Evolutionary conservation across 2,797 vertebrate genomes (phyloP), one percentile per base, ranked within the genome.

Genomic region (Manis pentadactyla): DNA sequence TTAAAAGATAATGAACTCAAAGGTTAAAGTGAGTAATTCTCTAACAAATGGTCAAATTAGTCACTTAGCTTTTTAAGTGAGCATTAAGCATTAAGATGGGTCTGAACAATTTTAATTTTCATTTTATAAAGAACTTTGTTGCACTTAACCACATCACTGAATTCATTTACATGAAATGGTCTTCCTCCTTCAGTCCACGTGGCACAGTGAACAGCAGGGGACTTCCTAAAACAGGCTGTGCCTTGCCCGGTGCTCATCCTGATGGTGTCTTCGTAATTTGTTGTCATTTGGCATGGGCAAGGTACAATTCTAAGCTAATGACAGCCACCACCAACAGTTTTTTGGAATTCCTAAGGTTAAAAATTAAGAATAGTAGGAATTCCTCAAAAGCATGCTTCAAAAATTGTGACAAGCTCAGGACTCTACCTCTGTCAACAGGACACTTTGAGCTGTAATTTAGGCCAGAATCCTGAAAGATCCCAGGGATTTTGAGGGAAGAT

Each of bases 31-130:
- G 94, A 96, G 34, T 75, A 94, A 96, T 91, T 21, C 34, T 82
- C 69, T 95, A 87, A 88, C 82, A 97, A 96, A 79, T 49, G 59
- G 75, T 96, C 93, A 96, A 81, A 96, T 95, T 89, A 97, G 42
- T 96, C 87, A 96, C 5, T 53, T 53, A 90, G 73, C 51, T 49
- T 95, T 90, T 93, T 90, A 95, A 90, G 49, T 63, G 64, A 87
- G 39, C 84, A 84, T 59, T 93, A 87, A 81, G 61, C 42, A 74
- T 85, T 69, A 87, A 87, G 93, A 92, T 61, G 92, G 66, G 73
- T 66, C 68, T 92, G 87, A 87, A 79, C 46, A 95, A 89, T 31
- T 96, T 57, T 55, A 81, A 82, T 93, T 81, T 95, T 95, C 46
- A 53, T 75, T 96, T 97, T 34, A 53, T 55, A 64, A 75, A 90